Evolutionary conservation across 2,113 vertebrate genomes (phyloP).

Genomic region (Anser brachyrhynchus): DNA sequence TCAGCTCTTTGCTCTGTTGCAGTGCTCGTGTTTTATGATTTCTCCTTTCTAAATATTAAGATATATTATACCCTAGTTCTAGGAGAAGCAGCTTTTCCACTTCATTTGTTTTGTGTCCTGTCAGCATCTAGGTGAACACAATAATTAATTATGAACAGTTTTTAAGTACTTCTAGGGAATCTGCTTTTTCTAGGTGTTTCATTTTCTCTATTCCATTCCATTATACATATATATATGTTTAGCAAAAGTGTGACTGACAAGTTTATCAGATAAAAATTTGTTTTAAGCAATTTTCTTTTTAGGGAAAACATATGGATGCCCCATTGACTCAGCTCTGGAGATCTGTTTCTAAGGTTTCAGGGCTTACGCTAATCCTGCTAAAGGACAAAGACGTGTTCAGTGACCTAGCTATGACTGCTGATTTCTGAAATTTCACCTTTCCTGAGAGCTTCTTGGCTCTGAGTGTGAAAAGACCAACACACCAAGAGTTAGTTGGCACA

Average conservation of each 20-base stretch:
- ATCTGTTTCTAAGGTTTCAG: conserved; percentile 5
- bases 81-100: conserved; percentile 55
- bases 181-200: neutral
- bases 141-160: conserved; percentile 60
- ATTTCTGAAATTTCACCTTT: neutral
- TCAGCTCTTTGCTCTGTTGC: neutral
- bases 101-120: conserved; percentile 59
- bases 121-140: conserved; percentile 48
- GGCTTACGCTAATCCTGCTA: neutral
- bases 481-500: neutral
- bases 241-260: neutral
- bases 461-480: neutral
- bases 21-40: conserved; percentile 7
- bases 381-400: neutral
- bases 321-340: neutral
- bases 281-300: neutral
- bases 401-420: neutral
- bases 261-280: neutral
- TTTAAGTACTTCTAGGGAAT: neutral
- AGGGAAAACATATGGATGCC: neutral
- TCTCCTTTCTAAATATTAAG: conserved; percentile 42
- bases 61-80: conserved; percentile 39
- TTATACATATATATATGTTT: too few relatives aligned
- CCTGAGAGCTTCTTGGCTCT: neutral
- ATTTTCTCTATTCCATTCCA: neutral